These are phyloP conservation scores for Tenualosa thibaudeaui DNA, from an alignment of 2,797 vertebrate species.

Conservation along the genomic window DNA sequence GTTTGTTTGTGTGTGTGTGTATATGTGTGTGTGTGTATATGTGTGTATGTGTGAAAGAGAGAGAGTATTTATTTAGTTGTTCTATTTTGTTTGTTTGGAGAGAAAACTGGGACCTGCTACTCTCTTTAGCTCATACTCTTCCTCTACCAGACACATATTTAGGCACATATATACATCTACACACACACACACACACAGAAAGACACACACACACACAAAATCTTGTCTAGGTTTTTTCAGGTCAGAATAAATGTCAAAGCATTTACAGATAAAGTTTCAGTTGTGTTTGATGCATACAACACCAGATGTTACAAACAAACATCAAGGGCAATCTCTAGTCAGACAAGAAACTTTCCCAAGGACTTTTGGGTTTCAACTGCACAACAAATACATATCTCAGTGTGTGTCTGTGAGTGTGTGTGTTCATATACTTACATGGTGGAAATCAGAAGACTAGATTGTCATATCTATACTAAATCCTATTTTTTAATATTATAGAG, in stretches of 20 bases:
- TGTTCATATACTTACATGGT: not conserved
- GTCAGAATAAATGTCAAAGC: slow-evolving; percentile 3
- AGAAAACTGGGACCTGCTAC: not conserved
- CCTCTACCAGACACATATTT: slow-evolving; percentile 24
- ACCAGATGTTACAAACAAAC: slow-evolving; percentile 17
- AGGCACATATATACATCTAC: slow-evolving; percentile 23
- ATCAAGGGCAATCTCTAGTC: slow-evolving; percentile 5
- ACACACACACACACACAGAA: slow-evolving; percentile 28
- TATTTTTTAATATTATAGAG: slow-evolving; percentile 62
- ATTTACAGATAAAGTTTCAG: slow-evolving; percentile 10
- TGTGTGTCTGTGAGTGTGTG: not conserved
- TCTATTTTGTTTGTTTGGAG: not conserved
- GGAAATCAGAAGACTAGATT: not conserved
- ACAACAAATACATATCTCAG: not conserved
- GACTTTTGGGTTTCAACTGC: slow-evolving; percentile 28
- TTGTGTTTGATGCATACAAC: not conserved
- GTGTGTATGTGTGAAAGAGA: not conserved
- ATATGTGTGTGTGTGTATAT: not conserved
- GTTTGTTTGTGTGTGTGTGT: not conserved
- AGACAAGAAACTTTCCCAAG: slow-evolving; percentile 25
- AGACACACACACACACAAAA: not conserved
- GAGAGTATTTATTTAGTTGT: no score
- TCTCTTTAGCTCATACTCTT: not conserved
- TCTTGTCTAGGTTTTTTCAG: slow-evolving; percentile 8
- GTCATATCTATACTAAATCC: slow-evolving; percentile 63